phyloP scores from a whole-genome alignment of 2,113 vertebrate species.

The Coptodon rendalli region DNA sequence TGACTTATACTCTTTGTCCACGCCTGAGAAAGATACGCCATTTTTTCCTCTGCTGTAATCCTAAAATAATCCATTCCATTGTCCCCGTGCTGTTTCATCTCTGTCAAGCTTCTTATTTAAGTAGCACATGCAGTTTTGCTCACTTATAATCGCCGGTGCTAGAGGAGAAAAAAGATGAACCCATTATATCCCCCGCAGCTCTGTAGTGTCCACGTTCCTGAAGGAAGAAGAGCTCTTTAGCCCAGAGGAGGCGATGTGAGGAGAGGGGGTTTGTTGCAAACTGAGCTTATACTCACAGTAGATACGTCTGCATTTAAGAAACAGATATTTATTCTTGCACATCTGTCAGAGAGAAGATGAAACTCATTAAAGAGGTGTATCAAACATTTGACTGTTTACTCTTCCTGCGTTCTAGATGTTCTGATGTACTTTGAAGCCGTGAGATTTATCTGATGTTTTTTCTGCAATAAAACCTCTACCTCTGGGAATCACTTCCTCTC shows the following conservation, averaged over 20 bases:
- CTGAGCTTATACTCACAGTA: conserved; percentile 79
- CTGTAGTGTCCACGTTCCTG: conserved; percentile 86
- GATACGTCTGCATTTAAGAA: conserved; percentile 87
- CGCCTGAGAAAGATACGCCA: conserved; percentile 78
- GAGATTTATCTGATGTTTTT: conserved; percentile 75
- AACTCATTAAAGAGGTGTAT: conserved; percentile 82
- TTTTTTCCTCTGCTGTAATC: conserved; percentile 50
- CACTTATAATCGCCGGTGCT: conserved; percentile 37
- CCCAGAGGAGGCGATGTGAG: conserved; percentile 75
- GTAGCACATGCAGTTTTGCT: conserved; percentile 70
- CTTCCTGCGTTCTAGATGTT: conserved; percentile 78
- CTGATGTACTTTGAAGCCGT: conserved; percentile 86
- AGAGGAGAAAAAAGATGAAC: background rate
- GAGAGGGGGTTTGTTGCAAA: conserved; percentile 83
- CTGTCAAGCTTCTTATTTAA: conserved; percentile 78
- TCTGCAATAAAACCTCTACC: conserved; percentile 89
- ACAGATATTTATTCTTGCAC: conserved; percentile 86
- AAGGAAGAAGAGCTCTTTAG: conserved; percentile 69
- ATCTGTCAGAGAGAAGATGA: conserved; percentile 76
- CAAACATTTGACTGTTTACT: conserved; percentile 78
- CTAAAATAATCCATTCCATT: conserved; percentile 70
- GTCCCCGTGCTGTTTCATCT: conserved; percentile 77
- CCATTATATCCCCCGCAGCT: conserved; percentile 70
- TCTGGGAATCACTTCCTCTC: conserved; percentile 56
- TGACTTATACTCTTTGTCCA: conserved; percentile 75